A percentile compares a stretch with the other conserved stretches of the same genome.
phyloP scores from a whole-genome alignment of 2,797 vertebrate genomes.

The Rhabdomys pumilio region DNA sequence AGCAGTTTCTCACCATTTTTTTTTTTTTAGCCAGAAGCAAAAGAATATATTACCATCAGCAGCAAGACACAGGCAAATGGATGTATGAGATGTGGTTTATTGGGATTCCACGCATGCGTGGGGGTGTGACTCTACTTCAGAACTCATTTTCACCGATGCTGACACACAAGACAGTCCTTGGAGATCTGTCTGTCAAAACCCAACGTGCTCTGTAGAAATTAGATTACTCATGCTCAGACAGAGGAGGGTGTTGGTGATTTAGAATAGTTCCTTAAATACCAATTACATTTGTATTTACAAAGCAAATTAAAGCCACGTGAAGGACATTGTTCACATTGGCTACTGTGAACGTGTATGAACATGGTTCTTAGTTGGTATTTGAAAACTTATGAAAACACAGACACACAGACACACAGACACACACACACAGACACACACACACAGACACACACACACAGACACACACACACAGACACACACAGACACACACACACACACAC shows the following conservation, averaged over 20 bases:
- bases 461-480: background rate
- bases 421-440: background rate
- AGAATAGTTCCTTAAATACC: conserved; percentile 72
- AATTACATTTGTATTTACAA: conserved; percentile 79
- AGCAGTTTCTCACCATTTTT: conserved; percentile 90
- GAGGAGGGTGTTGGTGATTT: conserved; percentile 67
- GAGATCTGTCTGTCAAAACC: conserved; percentile 89
- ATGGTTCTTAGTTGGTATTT: background rate
- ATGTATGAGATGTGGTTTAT: conserved; percentile 93
- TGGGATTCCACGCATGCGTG: conserved; percentile 92
- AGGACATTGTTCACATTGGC: conserved; percentile 19
- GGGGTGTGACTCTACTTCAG: conserved; percentile 91
- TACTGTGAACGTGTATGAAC: background rate
- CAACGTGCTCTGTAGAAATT: conserved; percentile 87
- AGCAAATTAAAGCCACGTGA: conserved; percentile 76
- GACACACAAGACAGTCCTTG: conserved; percentile 87
- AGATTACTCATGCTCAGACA: conserved; percentile 88
- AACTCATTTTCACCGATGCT: conserved; percentile 88
- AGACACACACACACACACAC: background rate
- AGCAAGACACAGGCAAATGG: conserved; percentile 89
- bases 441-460: background rate
- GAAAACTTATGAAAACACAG: background rate
- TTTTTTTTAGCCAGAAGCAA: conserved; percentile 95
- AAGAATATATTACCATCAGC: conserved; percentile 94
- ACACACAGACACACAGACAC: background rate